phyloP scores from a whole-genome alignment of 1,140 invertebrate species.

The Drosophila kurseongensis region DNA sequence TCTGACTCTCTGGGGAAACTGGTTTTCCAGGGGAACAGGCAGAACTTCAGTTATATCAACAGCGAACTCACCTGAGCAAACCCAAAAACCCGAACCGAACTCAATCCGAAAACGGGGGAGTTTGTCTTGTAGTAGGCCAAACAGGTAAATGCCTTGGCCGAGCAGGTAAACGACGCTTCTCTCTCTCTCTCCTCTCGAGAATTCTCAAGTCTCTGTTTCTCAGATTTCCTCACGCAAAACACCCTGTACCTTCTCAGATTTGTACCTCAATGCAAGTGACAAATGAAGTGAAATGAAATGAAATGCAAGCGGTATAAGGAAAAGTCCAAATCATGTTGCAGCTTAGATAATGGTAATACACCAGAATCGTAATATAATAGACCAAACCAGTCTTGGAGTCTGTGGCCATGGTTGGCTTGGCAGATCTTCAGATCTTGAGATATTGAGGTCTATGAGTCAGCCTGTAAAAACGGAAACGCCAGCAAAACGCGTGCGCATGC shows the following conservation, averaged over 20 bases:
- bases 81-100: conserved; percentile 26
- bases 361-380: conserved; percentile 6
- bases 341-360: conserved; percentile 25
- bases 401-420: conserved; percentile 14
- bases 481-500: conserved; percentile 18
- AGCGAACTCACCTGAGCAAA: conserved; percentile 55
- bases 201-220: conserved; percentile 1
- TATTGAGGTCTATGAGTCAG: conserved; percentile 20
- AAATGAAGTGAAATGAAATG: conserved; percentile 25
- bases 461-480: conserved; percentile 8
- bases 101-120: conserved; percentile 50
- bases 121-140: conserved; percentile 59
- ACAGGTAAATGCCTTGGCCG: conserved; percentile 61
- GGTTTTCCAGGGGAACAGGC: conserved; percentile 49
- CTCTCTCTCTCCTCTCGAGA: conserved; percentile 3
- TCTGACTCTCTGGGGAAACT: conserved; percentile 23
- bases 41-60: conserved; percentile 69
- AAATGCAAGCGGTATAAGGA: conserved; percentile 16
- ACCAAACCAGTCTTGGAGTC: conserved; percentile 12
- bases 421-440: neutral
- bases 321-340: conserved; percentile 16
- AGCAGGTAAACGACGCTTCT: conserved; percentile 58
- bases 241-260: conserved; percentile 58
- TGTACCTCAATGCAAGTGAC: conserved; percentile 42
- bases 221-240: conserved; percentile 9